Percentiles rank a stretch among this genome's conserved stretches.
Conservation (phyloP, 2,888 invertebrate species). For the Gisinianus flammeolus region DNA sequence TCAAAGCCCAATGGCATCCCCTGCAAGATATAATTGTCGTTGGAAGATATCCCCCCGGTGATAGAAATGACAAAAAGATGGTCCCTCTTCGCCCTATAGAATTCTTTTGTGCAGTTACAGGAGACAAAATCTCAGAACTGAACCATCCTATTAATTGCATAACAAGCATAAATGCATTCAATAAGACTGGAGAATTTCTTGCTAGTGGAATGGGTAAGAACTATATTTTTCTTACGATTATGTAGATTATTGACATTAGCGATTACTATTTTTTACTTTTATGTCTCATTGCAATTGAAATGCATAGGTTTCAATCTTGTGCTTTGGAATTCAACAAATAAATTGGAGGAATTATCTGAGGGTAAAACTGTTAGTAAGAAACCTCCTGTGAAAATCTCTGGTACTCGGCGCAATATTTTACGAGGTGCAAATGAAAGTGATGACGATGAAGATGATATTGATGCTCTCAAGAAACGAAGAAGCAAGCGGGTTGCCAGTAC, state of each 20-base stretch:
- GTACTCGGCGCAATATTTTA: not conserved
- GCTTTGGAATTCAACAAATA: constrained; percentile 37
- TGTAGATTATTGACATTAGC: not conserved
- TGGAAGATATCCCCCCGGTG: constrained; percentile 48
- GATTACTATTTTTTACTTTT: not conserved
- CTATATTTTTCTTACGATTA: not conserved
- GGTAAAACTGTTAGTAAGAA: not conserved
- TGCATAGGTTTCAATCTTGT: constrained; percentile 44
- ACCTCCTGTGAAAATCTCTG: not conserved
- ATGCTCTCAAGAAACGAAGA: not conserved
- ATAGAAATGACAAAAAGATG: not conserved
- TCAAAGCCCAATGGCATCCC: constrained; percentile 57
- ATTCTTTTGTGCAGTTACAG: constrained; percentile 52
- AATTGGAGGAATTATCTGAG: constrained; percentile 23
- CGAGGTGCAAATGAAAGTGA: not conserved
- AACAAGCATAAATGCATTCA: constrained; percentile 51
- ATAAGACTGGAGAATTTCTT: constrained; percentile 52
- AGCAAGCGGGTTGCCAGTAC: not conserved
- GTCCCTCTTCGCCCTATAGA: constrained; percentile 42
- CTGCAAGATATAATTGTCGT: constrained; percentile 51
- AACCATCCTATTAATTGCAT: constrained; percentile 49
- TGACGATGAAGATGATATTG: constrained; percentile 33
- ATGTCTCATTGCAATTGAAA: not conserved
- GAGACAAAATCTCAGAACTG: constrained; percentile 43
- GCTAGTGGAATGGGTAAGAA: constrained; percentile 54